Conservation (phyloP, 2,797 vertebrate genomes). For the Glossophaga mutica region DNA sequence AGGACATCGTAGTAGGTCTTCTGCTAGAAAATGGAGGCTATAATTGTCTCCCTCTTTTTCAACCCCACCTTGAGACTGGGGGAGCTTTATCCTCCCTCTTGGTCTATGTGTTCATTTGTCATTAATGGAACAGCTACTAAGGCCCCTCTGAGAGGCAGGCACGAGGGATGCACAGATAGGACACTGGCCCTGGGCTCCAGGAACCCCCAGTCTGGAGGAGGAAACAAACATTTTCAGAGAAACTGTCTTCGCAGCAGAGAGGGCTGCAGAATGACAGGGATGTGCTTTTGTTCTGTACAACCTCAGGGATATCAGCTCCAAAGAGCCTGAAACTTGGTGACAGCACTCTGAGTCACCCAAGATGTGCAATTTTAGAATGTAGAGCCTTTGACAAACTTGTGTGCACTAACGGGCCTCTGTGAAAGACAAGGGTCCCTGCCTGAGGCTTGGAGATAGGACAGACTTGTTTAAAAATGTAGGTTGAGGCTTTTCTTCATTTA, state of each 20-base stretch:
- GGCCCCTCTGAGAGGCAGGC: background rate
- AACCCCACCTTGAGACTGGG: background rate
- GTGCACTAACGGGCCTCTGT: background rate
- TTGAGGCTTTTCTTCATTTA: background rate
- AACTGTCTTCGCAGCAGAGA: background rate
- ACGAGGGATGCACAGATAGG: background rate
- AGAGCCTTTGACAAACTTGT: background rate
- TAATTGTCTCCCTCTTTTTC: background rate
- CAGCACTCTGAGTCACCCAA: background rate
- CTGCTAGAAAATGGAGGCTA: background rate
- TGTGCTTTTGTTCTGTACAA: background rate
- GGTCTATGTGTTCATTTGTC: background rate
- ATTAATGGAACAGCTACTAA: background rate
- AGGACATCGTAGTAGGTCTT: background rate
- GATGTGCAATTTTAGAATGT: background rate
- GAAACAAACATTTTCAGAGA: background rate
- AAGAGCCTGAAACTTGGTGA: background rate
- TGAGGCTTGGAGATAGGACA: background rate
- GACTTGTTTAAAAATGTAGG: background rate
- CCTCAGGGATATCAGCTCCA: background rate
- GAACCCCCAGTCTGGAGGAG: background rate
- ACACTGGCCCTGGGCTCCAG: rapidly evolving
- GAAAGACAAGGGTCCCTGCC: background rate
- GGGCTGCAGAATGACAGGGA: no score
- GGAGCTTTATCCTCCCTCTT: background rate